Base-by-base conservation (phyloP, 2,888 invertebrate species). In the Gortyna flavago region DNA sequence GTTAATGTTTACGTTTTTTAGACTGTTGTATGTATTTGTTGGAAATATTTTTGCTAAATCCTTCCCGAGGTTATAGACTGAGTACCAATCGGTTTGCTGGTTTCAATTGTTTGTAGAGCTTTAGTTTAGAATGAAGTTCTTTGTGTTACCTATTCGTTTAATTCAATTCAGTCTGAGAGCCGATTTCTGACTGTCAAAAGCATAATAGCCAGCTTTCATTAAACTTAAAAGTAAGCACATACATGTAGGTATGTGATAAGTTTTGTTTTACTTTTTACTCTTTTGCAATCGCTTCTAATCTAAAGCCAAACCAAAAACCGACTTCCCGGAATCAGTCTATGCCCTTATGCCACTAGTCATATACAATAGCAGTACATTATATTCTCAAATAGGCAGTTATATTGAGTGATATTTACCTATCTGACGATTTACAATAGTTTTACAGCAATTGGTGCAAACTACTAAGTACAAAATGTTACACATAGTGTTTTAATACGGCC, bases 301-400 rank as follows among this genome's bases (percentile, higher is more conserved):
- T 67, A 73, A 73, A 41, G 74, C 41, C 66, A 61, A 67, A 51
- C 65, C 62, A 61, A 44, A 69, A 69, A 68, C 67, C 71, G 79
- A 77, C 71, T 79, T 79, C 62, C 70, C 74, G 59, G 65, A 69
- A 83, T 81, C 91, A 91, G 92, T 92, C 89, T 91, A 90, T 86
- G 85, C 84, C 90, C 90, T 90, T 91, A 87, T 81, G 86, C 92
- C 93, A 91, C 95, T 96, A 96, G 95, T 96, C 95, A 96, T 94
- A 90, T 90, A 91, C 93, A 93, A 94, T 92, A 94, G 93, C 93
- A 94, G 93, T 93, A 89, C 89, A 90, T 88, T 84, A 87, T 92
- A 91, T 92, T 93, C 92, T 93, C 92, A 93, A 93, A 93, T 93
- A 93, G 89, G 88, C 91, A 91, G 90, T 90, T 90, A 85, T 88